Conservation (phyloP, 2,888 invertebrate species). For the Acanthococcus lagerstroemiae region DNA sequence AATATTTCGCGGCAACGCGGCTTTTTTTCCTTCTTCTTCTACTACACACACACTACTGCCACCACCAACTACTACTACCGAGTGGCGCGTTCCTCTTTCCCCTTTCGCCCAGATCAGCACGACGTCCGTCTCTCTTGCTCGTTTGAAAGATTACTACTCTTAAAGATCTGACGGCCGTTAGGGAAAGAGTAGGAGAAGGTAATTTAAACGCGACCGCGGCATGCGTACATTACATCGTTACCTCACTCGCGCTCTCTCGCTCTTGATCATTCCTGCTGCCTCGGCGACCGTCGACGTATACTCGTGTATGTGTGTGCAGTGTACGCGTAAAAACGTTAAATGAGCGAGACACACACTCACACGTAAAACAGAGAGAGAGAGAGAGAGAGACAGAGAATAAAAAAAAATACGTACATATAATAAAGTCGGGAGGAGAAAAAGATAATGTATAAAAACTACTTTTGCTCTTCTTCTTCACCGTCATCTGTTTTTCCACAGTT, state of each 20-base stretch:
- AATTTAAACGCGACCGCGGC: conserved; percentile 22
- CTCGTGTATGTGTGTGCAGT: neutral
- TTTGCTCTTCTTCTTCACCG: neutral
- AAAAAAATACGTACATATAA: neutral
- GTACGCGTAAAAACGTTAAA: conserved; percentile 4
- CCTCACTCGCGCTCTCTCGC: neutral
- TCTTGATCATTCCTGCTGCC: neutral
- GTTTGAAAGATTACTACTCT: conserved; percentile 22
- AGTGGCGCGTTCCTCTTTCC: neutral
- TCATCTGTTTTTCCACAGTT: neutral
- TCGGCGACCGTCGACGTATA: too few relatives aligned
- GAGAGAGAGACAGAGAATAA: too few relatives aligned
- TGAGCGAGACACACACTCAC: neutral
- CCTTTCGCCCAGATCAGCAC: neutral
- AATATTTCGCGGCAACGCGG: conserved; percentile 22
- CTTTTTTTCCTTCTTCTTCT: neutral
- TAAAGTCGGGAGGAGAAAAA: neutral
- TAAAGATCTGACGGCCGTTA: conserved; percentile 19
- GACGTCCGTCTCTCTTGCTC: neutral
- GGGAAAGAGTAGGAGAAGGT: conserved; percentile 7
- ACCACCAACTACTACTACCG: too few relatives aligned
- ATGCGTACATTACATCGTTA: conserved; percentile 10
- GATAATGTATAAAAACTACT: neutral
- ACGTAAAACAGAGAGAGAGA: too few relatives aligned
- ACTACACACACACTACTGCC: too few relatives aligned